Base-by-base conservation (phyloP, 1,140 invertebrate genomes). In the Drosophila elegans region DNA sequence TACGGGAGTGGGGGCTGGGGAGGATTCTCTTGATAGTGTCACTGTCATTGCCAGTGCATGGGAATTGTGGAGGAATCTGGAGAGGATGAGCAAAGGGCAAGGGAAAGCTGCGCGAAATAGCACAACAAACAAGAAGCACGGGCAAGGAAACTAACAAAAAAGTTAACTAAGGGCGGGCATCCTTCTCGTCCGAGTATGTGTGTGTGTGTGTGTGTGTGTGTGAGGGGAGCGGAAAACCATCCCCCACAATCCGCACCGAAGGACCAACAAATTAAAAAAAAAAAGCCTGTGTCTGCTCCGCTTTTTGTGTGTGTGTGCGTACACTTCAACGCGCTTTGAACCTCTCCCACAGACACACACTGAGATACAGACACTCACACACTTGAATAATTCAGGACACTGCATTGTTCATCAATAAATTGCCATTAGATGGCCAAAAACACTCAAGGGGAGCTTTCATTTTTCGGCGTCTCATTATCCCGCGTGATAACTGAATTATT, bases 1-100 rank as follows among this genome's bases (percentile, higher is more conserved):
- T 67, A 34, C 21, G 36, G 34, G 34, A 21, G 34, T 13, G 11
- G 13, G 27, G 38, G 42, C 48, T 12, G 41, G 5, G 32, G 13
- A 45, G 55, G 46, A 68, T 44, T 59, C 69, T 71, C 66, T 73
- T 80, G 84, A 82, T 88, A 89, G 83, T 88, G 76, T 88, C 84
- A 88, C 79, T 89, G 80, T 89, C 81, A 85, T 84, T 84, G 81
- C 73, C 78, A 86, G 45, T 88, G 83, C 77, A 72, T 39, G 55
- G 57, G 64, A 86, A 57, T 34, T 77, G 38, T 56, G 46, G 45
- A 51, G 42, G 67, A 71, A 66, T 67, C n/a, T 41, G 52, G 51
- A 27, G 51, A 32, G 44, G 51, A 32, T 56, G 46, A n/a, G 13
- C 29, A 5, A n/a, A 25, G 25, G 45, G 11, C 10, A 3, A 27